Base-by-base conservation (phyloP, 2,113 vertebrate species). In the Hemicordylus capensis region DNA sequence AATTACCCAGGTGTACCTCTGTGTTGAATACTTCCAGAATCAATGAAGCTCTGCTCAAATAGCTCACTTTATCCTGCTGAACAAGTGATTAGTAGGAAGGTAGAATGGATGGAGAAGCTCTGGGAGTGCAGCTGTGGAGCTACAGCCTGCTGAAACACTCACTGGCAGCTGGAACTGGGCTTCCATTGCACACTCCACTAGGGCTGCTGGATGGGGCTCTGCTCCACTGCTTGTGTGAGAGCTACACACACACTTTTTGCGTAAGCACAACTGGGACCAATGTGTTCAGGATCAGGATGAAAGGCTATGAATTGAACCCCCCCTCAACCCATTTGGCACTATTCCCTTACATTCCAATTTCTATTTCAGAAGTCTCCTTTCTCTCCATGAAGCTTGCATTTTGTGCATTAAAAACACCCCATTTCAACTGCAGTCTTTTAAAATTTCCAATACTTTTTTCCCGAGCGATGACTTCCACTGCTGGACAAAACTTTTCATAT, bases 401-500 rank as follows among this genome's bases (percentile, higher is more conserved):
- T 88, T 89, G 69, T 92, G 92, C 91, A 87, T 77, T 86, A 89
- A 91, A 94, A 93, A 90, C 86, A 90, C 92, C 88, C 39, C 77
- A 37, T 37, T 84, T 96, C 97, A 97, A 93, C 96, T 97, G 96
- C 98, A 99, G 91, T 98, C 96, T 93, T 95, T 98, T 90, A 99
- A 95, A 82, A 99, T 97, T 83, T 97, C 96, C 85, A 98, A 95
- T 80, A 99, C 97, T 94, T 97, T 98, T 90, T 97, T 98, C 67
- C 98, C 98, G 0, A 99, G 95, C 88, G 96, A 96, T 0, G 98
- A 95, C 90, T 97, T 99, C 98, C 99, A 99, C 48, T 94, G 97
- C 80, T 98, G 98, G 69, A 99, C 98, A 86, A 99, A 98, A 93
- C 98, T 99, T 95, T 99, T 99, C 98, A 99, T 98, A 95, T 99